Evolutionary conservation across 2,888 invertebrate species (phyloP).

Genomic region (Drosophila neonasuta): DNA sequence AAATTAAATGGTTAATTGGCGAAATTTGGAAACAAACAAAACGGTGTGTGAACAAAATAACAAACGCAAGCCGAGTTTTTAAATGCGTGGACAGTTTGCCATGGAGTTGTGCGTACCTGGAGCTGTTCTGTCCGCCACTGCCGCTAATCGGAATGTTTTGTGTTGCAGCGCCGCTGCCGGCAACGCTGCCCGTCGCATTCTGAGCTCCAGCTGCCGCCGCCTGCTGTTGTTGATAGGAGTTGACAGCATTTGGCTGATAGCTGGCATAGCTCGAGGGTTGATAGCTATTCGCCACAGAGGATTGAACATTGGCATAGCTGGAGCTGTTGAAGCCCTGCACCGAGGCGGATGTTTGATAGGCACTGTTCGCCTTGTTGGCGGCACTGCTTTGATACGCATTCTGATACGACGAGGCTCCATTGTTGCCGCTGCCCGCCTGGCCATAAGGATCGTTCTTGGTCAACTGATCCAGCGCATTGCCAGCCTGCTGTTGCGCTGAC

Average conservation of each 20-base stretch:
- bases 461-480: constrained; percentile 80
- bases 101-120: constrained; percentile 69
- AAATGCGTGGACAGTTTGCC: not conserved
- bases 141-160: constrained; percentile 83
- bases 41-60: constrained; percentile 16
- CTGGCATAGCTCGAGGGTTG: constrained; percentile 81
- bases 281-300: constrained; percentile 80
- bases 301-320: constrained; percentile 81
- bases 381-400: constrained; percentile 80
- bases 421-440: constrained; percentile 75
- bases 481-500: constrained; percentile 71
- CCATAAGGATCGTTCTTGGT: constrained; percentile 82
- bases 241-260: constrained; percentile 81
- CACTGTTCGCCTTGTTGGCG: constrained; percentile 77
- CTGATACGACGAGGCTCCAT: constrained; percentile 73
- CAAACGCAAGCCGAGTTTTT: constrained; percentile 12
- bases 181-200: constrained; percentile 69
- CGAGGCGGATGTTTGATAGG: constrained; percentile 79
- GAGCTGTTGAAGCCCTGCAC: constrained; percentile 80
- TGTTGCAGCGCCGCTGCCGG: constrained; percentile 74
- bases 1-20: constrained; percentile 6
- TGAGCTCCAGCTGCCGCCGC: constrained; percentile 65
- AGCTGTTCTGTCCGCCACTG: constrained; percentile 79
- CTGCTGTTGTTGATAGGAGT: constrained; percentile 82
- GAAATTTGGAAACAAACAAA: constrained; percentile 17